Conservation (phyloP, 2,888 invertebrate genomes). For the Cheilosia urbana region DNA sequence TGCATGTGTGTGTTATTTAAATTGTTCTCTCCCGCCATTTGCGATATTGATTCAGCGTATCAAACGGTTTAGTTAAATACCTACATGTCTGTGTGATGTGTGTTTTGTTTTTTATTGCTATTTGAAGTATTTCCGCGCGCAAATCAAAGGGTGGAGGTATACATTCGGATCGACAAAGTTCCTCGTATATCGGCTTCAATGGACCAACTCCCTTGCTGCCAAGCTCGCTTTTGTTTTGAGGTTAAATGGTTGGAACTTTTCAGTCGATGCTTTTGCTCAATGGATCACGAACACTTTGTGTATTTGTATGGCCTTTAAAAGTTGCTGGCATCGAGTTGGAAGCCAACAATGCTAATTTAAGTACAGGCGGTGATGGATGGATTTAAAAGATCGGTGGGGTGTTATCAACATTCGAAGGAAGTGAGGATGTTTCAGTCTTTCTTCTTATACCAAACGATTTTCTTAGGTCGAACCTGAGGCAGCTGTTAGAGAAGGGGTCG, state of each 20-base stretch:
- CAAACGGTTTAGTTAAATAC: conserved; percentile 36
- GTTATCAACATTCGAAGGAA: no score
- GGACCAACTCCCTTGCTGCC: neutral
- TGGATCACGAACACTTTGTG: conserved; percentile 73
- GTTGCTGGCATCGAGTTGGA: conserved; percentile 40
- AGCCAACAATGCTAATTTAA: neutral
- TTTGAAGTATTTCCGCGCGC: conserved; percentile 34
- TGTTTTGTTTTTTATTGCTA: conserved; percentile 52
- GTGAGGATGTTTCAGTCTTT: no score
- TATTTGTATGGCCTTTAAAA: conserved; percentile 62
- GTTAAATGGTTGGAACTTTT: conserved; percentile 73
- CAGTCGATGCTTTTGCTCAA: conserved; percentile 66
- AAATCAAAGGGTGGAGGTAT: conserved; percentile 38
- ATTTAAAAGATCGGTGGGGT: neutral
- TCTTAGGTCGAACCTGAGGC: no score
- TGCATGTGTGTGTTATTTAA: conserved; percentile 59
- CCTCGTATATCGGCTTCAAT: neutral
- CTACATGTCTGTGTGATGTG: conserved; percentile 19
- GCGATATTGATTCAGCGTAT: conserved; percentile 2
- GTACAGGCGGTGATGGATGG: neutral
- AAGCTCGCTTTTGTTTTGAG: conserved; percentile 64
- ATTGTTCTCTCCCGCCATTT: conserved; percentile 38
- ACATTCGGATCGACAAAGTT: conserved; percentile 8
- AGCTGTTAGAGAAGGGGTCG: no score
- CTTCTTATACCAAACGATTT: no score